A percentile compares a stretch with the other conserved stretches of the same genome.
phyloP scores from a whole-genome alignment of 2,113 vertebrate genomes.

The Carettochelys insculpta region DNA sequence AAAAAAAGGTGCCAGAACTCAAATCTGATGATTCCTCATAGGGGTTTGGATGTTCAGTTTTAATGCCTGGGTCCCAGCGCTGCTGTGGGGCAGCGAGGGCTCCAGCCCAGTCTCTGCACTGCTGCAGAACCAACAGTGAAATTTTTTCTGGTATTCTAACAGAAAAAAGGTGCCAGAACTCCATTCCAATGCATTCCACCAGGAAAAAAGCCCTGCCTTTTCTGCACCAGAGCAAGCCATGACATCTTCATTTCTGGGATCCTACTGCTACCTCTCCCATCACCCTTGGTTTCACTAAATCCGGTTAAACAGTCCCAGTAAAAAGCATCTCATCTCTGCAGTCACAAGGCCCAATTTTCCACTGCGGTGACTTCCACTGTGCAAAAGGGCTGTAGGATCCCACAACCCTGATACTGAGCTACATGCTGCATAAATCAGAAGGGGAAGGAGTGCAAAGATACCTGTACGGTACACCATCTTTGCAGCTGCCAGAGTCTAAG shows the following conservation, averaged over 20 bases:
- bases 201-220: too few relatives aligned
- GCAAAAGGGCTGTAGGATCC: not conserved
- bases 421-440: not conserved
- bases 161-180: too few relatives aligned
- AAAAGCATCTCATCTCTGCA: not conserved
- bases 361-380: not conserved
- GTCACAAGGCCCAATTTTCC: not conserved
- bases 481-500: accelerated
- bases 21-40: too few relatives aligned
- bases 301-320: not conserved
- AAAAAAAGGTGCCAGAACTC: too few relatives aligned
- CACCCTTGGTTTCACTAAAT: not conserved
- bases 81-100: too few relatives aligned
- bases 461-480: not conserved
- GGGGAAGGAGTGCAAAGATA: not conserved
- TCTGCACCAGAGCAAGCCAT: not conserved
- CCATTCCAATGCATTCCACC: too few relatives aligned
- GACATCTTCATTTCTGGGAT: not conserved
- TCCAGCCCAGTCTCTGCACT: too few relatives aligned
- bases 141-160: too few relatives aligned
- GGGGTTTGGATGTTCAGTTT: too few relatives aligned
- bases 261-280: not conserved
- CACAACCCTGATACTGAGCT: accelerated
- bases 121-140: too few relatives aligned
- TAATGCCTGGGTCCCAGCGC: too few relatives aligned